Evolutionary conservation across 2,888 invertebrate species (phyloP).

Genomic region (Acanthosepion pharaonis): DNA sequence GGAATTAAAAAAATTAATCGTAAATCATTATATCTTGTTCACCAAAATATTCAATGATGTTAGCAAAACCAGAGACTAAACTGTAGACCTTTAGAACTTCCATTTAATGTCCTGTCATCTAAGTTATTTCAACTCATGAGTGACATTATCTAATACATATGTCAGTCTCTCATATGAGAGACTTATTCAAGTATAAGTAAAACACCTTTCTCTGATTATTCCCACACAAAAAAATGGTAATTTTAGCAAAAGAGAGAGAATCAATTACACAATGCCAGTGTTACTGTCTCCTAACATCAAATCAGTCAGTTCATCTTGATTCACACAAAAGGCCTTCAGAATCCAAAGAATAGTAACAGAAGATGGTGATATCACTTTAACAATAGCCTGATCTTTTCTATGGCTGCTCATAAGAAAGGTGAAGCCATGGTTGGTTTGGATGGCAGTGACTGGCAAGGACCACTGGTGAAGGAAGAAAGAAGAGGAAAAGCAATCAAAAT

Average conservation of each 20-base stretch:
- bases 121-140: too few species aligned
- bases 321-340: conserved; percentile 20
- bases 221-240: neutral
- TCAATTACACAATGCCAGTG: neutral
- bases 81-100: too few species aligned
- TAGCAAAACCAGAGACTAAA: too few species aligned
- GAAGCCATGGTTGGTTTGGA: neutral
- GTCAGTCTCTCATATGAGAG: too few species aligned
- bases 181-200: too few species aligned
- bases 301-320: neutral
- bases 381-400: conserved; percentile 33
- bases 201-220: too few species aligned
- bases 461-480: neutral
- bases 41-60: too few species aligned
- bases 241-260: conserved; percentile 1
- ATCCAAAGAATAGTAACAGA: neutral
- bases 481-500: neutral
- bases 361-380: neutral
- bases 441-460: neutral
- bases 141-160: too few species aligned
- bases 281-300: neutral
- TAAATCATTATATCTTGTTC: too few species aligned
- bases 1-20: too few species aligned
- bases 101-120: too few species aligned
- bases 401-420: neutral